Percentiles rank a stretch among this genome's conserved stretches.
Conservation (phyloP, 2,797 vertebrate species). For the Myioborus melanocephalus region DNA sequence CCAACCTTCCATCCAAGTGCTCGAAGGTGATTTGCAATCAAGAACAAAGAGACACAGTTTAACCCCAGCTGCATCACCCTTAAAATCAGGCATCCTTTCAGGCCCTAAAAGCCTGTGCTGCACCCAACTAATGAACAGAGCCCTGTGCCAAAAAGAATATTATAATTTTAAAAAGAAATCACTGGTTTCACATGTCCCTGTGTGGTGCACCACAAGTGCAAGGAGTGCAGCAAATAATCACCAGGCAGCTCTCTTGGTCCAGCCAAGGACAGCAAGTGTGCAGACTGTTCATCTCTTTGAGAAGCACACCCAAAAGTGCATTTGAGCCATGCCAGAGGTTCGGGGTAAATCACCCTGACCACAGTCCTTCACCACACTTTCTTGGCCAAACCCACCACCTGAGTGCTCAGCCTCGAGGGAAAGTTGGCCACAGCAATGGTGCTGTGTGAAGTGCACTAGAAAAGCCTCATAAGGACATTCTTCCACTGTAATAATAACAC, state of each 20-base stretch:
- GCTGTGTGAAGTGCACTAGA: background rate
- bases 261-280: background rate
- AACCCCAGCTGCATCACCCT: background rate
- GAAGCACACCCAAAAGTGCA: background rate
- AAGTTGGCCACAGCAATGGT: background rate
- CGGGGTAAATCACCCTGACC: background rate
- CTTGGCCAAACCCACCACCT: background rate
- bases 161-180: background rate
- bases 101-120: background rate
- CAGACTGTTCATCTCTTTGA: background rate
- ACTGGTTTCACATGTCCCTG: fast-evolving
- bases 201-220: fast-evolving
- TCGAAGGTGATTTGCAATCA: background rate
- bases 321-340: background rate
- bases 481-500: background rate
- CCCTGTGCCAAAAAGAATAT: background rate
- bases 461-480: background rate
- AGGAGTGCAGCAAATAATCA: background rate
- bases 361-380: background rate
- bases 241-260: background rate
- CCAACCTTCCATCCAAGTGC: background rate
- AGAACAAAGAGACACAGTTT: background rate
- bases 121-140: background rate
- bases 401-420: background rate
- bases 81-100: background rate